Evolutionary conservation across 1,140 invertebrate species (phyloP), one percentile per base, ranked within the genome.

Genomic region (Camponotus pennsylvanicus): DNA sequence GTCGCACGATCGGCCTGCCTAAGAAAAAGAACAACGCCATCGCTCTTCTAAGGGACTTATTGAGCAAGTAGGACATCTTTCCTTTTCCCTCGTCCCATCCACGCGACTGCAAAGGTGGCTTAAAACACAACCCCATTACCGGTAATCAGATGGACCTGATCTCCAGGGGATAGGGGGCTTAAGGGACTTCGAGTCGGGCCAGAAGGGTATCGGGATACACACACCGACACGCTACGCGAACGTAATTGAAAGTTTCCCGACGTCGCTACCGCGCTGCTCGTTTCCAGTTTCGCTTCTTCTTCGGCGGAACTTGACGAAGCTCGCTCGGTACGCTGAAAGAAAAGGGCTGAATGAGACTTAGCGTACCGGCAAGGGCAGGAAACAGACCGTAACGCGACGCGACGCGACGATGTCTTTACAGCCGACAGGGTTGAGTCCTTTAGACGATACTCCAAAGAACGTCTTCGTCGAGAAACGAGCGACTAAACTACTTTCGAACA

Each of bases 81-180:
- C 5, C 32, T n/a, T 15, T 15, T 40, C 15, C n/a, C 8, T 37
- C 27, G 3, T 27, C 27, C 6, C 21, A n/a, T 13, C 40, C 34
- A 52, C 52, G 37, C 32, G 67, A 59, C 37, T 80, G 34, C 69
- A 67, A 49, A 42, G 70, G 70, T 67, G 63, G 88, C 86, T 88
- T 89, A 91, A 91, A 90, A 90, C 88, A 90, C 86, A 90, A 91
- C 69, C 85, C 90, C 70, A 89, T 93, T 93, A 89, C 71, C 78
- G 85, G 86, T 92, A 93, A 93, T 92, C 91, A 92, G 89, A 92
- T 90, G 89, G 78, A 83, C 70, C 70, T 88, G 90, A 90, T 92
- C 92, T 85, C 86, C 37, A 45, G 78, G 86, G 90, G 90, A 90
- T 88, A 83, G 84, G 55, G 34, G 45, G 21, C 89, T 91, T 91